phyloP scores from a whole-genome alignment of 1,140 invertebrate genomes.

The Danaus melanippus region DNA sequence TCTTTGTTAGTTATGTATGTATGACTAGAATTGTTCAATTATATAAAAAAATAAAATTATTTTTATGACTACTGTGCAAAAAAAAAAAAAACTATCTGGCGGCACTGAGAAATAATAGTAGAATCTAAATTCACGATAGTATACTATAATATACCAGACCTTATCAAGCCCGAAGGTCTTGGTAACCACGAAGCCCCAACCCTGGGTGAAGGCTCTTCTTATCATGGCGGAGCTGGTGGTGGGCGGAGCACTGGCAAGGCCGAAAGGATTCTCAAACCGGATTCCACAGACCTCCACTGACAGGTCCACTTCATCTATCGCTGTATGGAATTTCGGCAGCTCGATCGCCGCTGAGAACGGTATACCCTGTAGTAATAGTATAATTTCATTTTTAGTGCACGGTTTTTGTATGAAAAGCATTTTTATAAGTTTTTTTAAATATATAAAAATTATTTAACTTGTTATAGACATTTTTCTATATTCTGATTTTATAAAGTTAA shows the following conservation, averaged over 20 bases:
- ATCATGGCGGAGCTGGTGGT: conserved; percentile 97
- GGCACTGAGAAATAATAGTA: background rate
- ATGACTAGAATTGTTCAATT: no score
- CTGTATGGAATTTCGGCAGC: conserved; percentile 92
- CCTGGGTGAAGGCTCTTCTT: conserved; percentile 92
- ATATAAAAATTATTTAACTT: no score
- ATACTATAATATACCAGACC: conserved; percentile 59
- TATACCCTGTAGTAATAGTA: conserved; percentile 65
- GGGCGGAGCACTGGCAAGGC: conserved; percentile 96
- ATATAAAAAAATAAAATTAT: no score
- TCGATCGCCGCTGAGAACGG: conserved; percentile 77
- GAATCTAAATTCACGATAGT: no score
- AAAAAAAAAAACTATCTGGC: background rate
- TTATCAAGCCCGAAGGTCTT: conserved; percentile 98
- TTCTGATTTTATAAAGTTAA: background rate
- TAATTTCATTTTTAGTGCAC: no score
- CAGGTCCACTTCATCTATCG: conserved; percentile 95
- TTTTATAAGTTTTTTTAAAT: no score
- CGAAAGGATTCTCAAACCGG: conserved; percentile 97
- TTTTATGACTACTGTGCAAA: no score
- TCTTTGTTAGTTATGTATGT: no score
- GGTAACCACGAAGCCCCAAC: conserved; percentile 97
- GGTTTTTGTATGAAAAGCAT: no score
- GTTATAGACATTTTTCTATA: no score
- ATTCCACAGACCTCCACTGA: conserved; percentile 93